Percentiles rank a stretch among this genome's conserved stretches.
Conservation (phyloP, 2,797 vertebrate species). For the Oryzias dopingdopingensis region DNA sequence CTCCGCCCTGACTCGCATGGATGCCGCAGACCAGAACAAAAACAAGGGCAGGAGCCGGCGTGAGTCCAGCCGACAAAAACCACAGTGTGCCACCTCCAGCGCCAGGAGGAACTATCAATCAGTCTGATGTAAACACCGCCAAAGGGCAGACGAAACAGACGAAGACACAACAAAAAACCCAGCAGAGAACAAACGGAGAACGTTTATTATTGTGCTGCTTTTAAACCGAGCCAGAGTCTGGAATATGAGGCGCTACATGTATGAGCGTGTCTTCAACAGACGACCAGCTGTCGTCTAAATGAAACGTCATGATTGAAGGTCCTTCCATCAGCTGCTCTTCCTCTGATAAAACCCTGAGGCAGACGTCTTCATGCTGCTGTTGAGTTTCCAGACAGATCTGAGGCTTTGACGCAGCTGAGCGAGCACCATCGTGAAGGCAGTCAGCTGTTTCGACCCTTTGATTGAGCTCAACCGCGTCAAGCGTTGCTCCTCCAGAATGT, state of each 20-base stretch:
- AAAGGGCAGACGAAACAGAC: conserved; percentile 12
- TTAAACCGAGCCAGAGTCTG: no score
- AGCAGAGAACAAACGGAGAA: neutral
- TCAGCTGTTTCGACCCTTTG: conserved; percentile 2
- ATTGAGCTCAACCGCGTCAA: no score
- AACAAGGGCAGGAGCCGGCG: conserved; percentile 36
- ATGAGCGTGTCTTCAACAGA: no score
- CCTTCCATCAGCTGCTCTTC: no score
- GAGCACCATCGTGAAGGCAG: conserved; percentile 15
- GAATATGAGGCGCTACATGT: no score
- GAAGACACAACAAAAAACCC: conserved; percentile 18
- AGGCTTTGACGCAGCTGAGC: conserved; percentile 24
- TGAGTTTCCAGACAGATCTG: conserved; percentile 25
- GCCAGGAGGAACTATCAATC: conserved; percentile 39
- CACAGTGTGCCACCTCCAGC: conserved; percentile 36
- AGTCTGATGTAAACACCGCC: conserved; percentile 41
- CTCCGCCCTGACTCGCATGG: conserved; percentile 6
- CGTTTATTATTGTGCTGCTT: no score
- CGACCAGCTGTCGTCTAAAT: no score
- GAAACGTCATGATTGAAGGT: no score
- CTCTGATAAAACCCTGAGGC: conserved; percentile 6
- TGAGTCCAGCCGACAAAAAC: conserved; percentile 41
- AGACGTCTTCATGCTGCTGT: conserved; percentile 5
- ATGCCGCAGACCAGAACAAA: conserved; percentile 41
- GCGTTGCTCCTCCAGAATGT: no score